These are phyloP conservation scores for Mesocentrotus franciscanus DNA, from an alignment of 53 echinoderm and acorn worm genomes.

Conservation along the genomic window DNA sequence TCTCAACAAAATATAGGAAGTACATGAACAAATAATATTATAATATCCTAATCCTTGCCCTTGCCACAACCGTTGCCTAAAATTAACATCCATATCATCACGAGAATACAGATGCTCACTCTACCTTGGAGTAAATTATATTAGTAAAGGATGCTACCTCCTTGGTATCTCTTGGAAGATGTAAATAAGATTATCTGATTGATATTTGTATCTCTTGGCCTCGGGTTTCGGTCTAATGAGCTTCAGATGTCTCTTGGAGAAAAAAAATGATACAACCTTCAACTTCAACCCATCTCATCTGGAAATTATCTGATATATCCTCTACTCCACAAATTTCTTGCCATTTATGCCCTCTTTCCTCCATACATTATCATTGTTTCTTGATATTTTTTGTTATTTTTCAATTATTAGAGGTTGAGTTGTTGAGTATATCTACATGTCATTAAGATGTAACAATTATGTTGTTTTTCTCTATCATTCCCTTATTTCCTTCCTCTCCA, in stretches of 20 bases:
- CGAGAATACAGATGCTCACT: background rate
- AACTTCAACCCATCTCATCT: constrained; percentile 4
- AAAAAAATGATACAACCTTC: constrained; percentile 3
- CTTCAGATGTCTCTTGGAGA: background rate
- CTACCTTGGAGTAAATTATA: background rate
- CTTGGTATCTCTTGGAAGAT: background rate
- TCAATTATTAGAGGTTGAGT: background rate
- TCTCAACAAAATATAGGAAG: too few species aligned
- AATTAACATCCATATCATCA: background rate
- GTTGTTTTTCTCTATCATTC: background rate
- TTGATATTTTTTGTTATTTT: background rate
- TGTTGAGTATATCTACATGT: background rate
- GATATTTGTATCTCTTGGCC: constrained; percentile 13
- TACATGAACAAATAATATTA: too few species aligned
- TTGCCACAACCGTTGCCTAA: background rate
- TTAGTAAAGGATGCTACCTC: background rate
- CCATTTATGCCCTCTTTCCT: background rate
- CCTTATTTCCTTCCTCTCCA: background rate
- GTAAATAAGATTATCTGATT: constrained; percentile 3
- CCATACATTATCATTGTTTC: background rate
- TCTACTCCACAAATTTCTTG: background rate
- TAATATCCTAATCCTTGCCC: background rate
- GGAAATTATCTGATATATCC: background rate
- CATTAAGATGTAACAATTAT: background rate
- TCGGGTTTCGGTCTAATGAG: background rate